phyloP scores from a whole-genome alignment of 1,140 invertebrate species.

The Drosophila baimaii region DNA sequence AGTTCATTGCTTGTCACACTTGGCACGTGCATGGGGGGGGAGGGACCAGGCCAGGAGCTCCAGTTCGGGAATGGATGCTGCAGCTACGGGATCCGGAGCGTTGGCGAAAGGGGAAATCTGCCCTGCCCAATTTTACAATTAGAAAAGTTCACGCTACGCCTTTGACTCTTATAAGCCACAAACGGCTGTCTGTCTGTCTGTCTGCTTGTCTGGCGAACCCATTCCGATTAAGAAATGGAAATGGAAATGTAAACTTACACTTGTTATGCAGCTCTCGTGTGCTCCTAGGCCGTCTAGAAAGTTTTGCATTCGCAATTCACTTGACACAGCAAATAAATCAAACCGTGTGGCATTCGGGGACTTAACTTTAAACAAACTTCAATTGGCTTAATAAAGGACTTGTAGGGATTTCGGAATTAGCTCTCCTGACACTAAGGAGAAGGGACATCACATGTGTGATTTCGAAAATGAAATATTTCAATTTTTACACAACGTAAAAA shows the following conservation, averaged over 20 bases:
- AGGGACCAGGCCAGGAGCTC: not conserved
- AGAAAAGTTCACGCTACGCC: slow-evolving; percentile 51
- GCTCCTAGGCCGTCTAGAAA: slow-evolving; percentile 45
- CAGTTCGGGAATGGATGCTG: not conserved
- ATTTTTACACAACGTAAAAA: too few relatives aligned
- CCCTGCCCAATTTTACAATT: slow-evolving; percentile 61
- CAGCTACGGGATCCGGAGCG: slow-evolving; percentile 13
- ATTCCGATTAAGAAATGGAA: slow-evolving; percentile 1
- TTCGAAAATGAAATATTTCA: too few relatives aligned
- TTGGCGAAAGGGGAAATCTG: not conserved
- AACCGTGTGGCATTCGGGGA: slow-evolving; percentile 8
- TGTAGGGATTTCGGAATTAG: not conserved
- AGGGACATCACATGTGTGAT: too few relatives aligned
- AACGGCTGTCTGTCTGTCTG: slow-evolving; percentile 19
- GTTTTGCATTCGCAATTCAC: slow-evolving; percentile 59
- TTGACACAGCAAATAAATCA: slow-evolving; percentile 59
- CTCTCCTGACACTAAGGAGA: not conserved
- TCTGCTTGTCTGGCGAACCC: slow-evolving; percentile 3
- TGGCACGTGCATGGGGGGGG: slow-evolving; percentile 37
- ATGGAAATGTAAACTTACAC: slow-evolving; percentile 31
- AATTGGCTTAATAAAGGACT: slow-evolving; percentile 8
- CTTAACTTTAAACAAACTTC: slow-evolving; percentile 5
- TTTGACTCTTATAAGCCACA: slow-evolving; percentile 47
- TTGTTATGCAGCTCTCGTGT: slow-evolving; percentile 54
- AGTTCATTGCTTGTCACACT: slow-evolving; percentile 54